Evolutionary conservation across 2,797 vertebrate genomes (phyloP), one percentile per base, ranked within the genome.

Genomic region (Alauda arvensis): DNA sequence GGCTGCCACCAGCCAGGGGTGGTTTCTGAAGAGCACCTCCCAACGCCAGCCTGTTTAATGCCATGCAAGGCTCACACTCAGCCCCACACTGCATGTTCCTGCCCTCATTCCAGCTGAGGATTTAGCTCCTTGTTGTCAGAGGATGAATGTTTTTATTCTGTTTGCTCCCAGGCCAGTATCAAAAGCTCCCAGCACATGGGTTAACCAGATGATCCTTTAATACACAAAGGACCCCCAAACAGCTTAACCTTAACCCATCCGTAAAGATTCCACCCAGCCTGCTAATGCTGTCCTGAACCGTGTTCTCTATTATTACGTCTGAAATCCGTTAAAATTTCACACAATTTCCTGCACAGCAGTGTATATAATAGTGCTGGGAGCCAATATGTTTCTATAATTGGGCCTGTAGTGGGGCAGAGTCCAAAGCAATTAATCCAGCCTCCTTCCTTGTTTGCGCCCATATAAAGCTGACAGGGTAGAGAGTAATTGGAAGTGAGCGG

Each of bases 361-460:
- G 97, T 96, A 96, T 98, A 97, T 98, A 97, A 98, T 97, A 98
- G 98, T 95, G 96, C 98, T 98, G 97, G 97, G 97, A 98, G 98
- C 98, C 98, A 99, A 99, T 98, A 98, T 98, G 98, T 98, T 98
- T 98, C 98, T 98, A 98, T 99, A 99, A 99, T 99, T 99, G 98
- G 98, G 98, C 97, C 98, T 98, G 97, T 98, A 98, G 98, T 97
- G 97, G 98, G 98, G 98, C 98, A 98, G 98, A 99, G 98, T 99
- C 98, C 98, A 98, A 98, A 98, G 98, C 99, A 99, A 99, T 99
- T 99, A 99, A 99, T 99, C 98, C 98, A 98, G 98, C 98, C 98
- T 98, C 97, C 97, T 98, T 97, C 97, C 98, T 98, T 99, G 98
- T 99, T 98, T 98, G 98, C 96, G 96, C 98, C 97, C 97, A 97